Evolutionary conservation across 2,113 vertebrate species (phyloP).

Genomic region (Phalacrocorax carbo): DNA sequence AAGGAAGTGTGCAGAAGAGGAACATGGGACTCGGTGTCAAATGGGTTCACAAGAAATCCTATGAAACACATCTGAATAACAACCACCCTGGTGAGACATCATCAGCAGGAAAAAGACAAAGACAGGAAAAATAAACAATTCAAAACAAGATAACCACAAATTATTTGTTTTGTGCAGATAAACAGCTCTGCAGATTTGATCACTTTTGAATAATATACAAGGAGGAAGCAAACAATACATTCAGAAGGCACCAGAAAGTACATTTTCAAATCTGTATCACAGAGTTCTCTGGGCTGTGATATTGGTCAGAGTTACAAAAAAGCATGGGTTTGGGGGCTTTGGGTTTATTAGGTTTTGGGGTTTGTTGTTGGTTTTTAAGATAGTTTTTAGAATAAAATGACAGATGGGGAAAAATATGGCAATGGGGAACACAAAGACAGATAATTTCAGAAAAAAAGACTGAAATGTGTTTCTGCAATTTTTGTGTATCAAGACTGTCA

Average conservation of each 20-base stretch:
- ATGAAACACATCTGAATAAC: background rate
- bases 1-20: background rate
- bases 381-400: background rate
- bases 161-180: conserved; percentile 12
- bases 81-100: background rate
- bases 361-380: background rate
- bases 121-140: conserved; percentile 11
- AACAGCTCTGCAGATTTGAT: background rate
- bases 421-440: background rate
- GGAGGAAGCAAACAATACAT: background rate
- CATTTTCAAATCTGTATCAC: background rate
- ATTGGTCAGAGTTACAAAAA: background rate
- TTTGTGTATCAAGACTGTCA: background rate
- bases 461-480: background rate
- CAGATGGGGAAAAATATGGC: background rate
- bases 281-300: background rate
- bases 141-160: conserved; percentile 21
- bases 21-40: background rate
- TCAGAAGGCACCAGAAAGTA: background rate
- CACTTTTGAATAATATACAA: background rate
- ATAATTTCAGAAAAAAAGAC: background rate
- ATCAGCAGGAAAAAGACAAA: conserved; percentile 3
- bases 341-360: background rate
- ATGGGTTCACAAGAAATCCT: conserved; percentile 11
- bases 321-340: background rate